Evolutionary conservation across 2,113 vertebrate species (phyloP), one percentile per base, ranked within the genome.

Genomic region (Anser brachyrhynchus): DNA sequence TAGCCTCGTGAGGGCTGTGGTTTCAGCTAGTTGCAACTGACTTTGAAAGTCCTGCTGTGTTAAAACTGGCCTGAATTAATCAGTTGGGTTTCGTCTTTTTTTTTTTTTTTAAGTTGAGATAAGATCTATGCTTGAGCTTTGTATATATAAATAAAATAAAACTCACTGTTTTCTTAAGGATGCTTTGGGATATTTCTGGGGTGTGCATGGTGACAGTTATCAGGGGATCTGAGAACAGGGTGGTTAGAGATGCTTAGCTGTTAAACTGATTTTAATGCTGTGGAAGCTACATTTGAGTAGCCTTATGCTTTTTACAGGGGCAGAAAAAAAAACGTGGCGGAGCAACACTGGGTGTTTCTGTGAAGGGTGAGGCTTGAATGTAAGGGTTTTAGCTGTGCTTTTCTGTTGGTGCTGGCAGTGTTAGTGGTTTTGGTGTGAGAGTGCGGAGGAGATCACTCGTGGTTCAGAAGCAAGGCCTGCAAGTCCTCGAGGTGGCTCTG

Each of bases 31-130:
- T 17, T 75, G 52, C 67, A 44, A n/a, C 79, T 67, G 61, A 59
- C 69, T 58, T 89, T 1, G 2, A 46, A 83, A 75, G 37, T 49
- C 87, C 39, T 61, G 52, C 33, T 78, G 0, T 14, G 35, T 87
- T 61, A 78, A 65, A 37, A 49, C 8, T 49, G 28, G 16, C 64
- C 39, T 84, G 67, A 77, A 52, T 88, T 54, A 39, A 51, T 75
- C 35, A 0, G 0, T 59, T 74, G 57, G 54, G 65, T 8, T 87
- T 82, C 6, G 1, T 22, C 76, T 57, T 3, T 5, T 11, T 35
- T 39, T 35, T 39, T 64, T 28, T 29, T 54, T 35, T 49, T 14
- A 11, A 67, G 51, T 28, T 33, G 70, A 72, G 41, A 4, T 16
- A 69, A 66, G 54, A 16, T 49, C 46, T 49, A 77, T 93, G 28